phyloP scores from a whole-genome alignment of 92 coral and sea anemone genomes.

The Paramuricea clavata region DNA sequence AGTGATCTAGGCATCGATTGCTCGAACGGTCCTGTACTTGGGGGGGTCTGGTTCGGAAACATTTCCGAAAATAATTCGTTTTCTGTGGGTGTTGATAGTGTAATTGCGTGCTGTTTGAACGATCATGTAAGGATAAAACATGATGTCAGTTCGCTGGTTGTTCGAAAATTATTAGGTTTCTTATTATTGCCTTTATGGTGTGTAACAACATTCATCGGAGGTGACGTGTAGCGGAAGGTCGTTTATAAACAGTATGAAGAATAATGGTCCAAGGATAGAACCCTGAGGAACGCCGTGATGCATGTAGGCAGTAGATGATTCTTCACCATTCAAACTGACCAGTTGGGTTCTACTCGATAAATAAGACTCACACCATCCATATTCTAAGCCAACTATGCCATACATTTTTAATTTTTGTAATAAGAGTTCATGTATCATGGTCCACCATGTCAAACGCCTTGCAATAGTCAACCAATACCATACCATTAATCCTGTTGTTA shows the following conservation, averaged over 20 bases:
- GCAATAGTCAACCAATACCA: conserved; percentile 66
- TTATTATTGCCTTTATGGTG: too few species aligned
- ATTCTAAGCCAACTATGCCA: conserved; percentile 11
- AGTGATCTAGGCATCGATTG: too few species aligned
- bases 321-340: conserved; percentile 17
- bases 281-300: conserved; percentile 30
- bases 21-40: too few species aligned
- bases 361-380: conserved; percentile 56
- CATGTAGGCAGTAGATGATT: not conserved
- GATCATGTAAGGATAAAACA: too few species aligned
- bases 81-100: too few species aligned
- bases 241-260: not conserved
- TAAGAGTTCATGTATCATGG: conserved; percentile 62
- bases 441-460: conserved; percentile 76
- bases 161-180: too few species aligned
- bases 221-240: conserved; percentile 14
- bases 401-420: conserved; percentile 50
- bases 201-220: too few species aligned
- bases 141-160: too few species aligned
- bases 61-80: too few species aligned
- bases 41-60: too few species aligned
- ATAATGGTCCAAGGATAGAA: too few species aligned
- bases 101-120: too few species aligned
- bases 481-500: conserved; percentile 56
- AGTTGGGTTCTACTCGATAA: conserved; percentile 35